Conservation (phyloP, 30 jellyfish, hydroid and myxozoan species). For the Aurelia aurita complex sp. Pacific region DNA sequence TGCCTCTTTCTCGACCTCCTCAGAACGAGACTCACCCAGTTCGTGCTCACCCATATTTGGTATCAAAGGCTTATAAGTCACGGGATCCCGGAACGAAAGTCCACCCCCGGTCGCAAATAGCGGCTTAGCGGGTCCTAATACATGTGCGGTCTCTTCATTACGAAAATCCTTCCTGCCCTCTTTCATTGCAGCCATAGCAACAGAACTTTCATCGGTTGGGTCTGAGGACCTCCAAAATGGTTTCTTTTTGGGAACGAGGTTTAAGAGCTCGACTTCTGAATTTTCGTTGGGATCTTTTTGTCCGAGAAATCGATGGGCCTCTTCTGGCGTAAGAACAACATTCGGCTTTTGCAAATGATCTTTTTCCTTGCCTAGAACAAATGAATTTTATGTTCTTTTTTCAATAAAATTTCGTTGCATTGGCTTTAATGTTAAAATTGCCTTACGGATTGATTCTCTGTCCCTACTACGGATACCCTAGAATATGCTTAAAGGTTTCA, state of each 20-base stretch:
- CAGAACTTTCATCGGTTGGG: conserved; percentile 19
- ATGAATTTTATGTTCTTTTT: conserved; percentile 3
- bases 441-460: too few relatives aligned
- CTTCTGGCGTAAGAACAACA: conserved; percentile 30
- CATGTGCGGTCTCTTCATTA: conserved; percentile 7
- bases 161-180: conserved; percentile 23
- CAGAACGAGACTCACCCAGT: conserved; percentile 28
- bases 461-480: too few relatives aligned
- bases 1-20: background rate
- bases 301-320: conserved; percentile 54
- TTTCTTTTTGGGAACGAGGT: conserved; percentile 16
- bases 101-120: conserved; percentile 7
- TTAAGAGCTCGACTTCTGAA: conserved; percentile 21
- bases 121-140: background rate
- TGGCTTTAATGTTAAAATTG: too few relatives aligned
- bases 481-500: too few relatives aligned
- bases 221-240: background rate
- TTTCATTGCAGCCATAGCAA: conserved; percentile 38
- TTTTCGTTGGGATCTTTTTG: conserved; percentile 11
- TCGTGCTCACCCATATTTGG: conserved; percentile 16
- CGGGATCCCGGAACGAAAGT: conserved; percentile 17
- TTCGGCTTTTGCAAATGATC: conserved; percentile 12
- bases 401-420: too few relatives aligned
- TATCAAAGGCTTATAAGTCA: conserved; percentile 19
- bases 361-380: conserved; percentile 34